phyloP scores from a whole-genome alignment of 2,888 invertebrate species.

The Iphiclides podalirius region DNA sequence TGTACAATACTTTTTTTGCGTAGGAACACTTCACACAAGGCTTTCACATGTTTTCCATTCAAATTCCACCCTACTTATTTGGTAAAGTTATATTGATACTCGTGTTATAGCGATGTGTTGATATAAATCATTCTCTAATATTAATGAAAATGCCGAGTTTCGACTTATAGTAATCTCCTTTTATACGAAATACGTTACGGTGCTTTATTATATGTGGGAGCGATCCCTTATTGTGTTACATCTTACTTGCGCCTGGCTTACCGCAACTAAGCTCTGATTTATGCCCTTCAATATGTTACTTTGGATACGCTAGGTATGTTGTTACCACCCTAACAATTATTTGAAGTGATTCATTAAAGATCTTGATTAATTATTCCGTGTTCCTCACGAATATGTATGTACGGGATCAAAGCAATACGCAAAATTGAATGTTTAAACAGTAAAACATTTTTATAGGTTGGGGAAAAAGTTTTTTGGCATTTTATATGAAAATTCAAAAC shows the following conservation, averaged over 20 bases:
- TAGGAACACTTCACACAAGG: too few relatives aligned
- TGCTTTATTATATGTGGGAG: conserved; percentile 14
- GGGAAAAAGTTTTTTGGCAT: too few relatives aligned
- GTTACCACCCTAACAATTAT: conserved; percentile 15
- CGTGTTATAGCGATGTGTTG: neutral
- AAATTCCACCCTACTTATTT: too few relatives aligned
- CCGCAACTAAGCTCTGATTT: conserved; percentile 23
- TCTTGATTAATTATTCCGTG: conserved; percentile 8
- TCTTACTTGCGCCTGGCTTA: conserved; percentile 16
- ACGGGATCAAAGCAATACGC: too few relatives aligned
- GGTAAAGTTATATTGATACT: neutral
- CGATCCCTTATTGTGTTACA: conserved; percentile 19
- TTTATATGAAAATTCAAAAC: too few relatives aligned
- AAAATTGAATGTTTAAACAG: too few relatives aligned
- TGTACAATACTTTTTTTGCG: too few relatives aligned
- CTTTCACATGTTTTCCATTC: too few relatives aligned
- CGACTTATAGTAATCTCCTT: conserved; percentile 10
- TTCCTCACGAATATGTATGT: too few relatives aligned
- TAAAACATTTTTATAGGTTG: too few relatives aligned
- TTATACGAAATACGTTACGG: conserved; percentile 1
- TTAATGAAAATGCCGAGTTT: neutral
- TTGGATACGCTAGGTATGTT: conserved; percentile 3
- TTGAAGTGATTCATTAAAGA: conserved; percentile 12
- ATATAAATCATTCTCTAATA: neutral
- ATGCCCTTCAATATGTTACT: conserved; percentile 21